Conservation (phyloP, 2,888 invertebrate species). For the Strigamia maritima region DNA sequence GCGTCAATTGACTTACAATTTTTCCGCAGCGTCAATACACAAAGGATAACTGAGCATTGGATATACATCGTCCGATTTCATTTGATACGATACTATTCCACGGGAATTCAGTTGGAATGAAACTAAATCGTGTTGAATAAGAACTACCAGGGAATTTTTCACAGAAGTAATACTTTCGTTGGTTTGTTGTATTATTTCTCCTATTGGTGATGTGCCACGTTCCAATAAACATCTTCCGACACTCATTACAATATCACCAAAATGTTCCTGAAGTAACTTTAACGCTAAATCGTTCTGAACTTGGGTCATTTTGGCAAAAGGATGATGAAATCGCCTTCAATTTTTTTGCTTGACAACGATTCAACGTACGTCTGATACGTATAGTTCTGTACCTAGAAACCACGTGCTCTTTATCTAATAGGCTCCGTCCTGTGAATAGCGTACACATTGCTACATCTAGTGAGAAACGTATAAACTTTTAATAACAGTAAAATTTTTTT, state of each 20-base stretch:
- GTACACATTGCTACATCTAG: too few relatives aligned
- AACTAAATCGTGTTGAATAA: neutral
- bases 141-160: neutral
- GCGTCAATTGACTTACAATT: neutral
- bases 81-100: neutral
- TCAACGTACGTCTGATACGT: too few relatives aligned
- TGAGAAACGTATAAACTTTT: too few relatives aligned
- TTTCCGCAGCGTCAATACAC: neutral
- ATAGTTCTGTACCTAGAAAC: too few relatives aligned
- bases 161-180: neutral
- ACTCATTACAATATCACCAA: neutral
- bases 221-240: neutral
- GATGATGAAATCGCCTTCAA: too few relatives aligned
- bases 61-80: neutral
- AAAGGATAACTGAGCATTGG: neutral
- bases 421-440: too few relatives aligned
- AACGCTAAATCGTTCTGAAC: neutral
- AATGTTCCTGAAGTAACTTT: neutral
- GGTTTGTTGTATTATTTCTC: neutral
- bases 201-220: neutral
- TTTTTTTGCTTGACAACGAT: too few relatives aligned
- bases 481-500: too few relatives aligned
- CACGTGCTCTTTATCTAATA: too few relatives aligned
- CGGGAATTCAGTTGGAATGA: neutral
- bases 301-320: neutral